Evolutionary conservation across 2,888 invertebrate genomes (phyloP), one percentile per base, ranked within the genome.

Genomic region (Xanthorhoe designata): DNA sequence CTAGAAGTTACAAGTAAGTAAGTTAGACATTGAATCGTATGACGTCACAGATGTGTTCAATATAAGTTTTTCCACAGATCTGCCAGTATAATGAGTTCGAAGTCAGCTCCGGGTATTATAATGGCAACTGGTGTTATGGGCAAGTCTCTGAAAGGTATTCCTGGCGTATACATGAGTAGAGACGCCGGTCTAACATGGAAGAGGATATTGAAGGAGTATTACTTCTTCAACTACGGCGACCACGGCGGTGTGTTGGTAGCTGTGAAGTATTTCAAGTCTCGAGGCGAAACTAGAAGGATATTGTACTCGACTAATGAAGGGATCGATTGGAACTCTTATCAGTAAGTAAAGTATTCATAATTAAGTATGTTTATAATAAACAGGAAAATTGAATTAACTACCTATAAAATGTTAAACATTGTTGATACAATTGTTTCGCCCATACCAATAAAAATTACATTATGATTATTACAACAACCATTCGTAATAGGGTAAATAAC

Each of bases 171-270:
- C 98, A 74, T 83, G 54, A 83, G 83, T 57, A 73, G 83, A 24
- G 83, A 83, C 35, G 83, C 83, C 5, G 83, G 83, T 18, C 66
- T 83, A 3, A 83, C 83, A 97, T 68, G 68, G 68, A 68, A 61
- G 64, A 68, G 68, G 24, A 64, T 68, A 45, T 98, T 75, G 5
- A 67, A 67, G 58, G 97, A 97, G 71, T 96, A 96, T 78, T 97
- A 97, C 80, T 96, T 97, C 87, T 98, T 97, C 87, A 97, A 97
- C 80, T 96, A 98, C 90, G 98, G 98, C 2, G 98, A 98, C 89
- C 98, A 98, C 82, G 98, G 98, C 0, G 98, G 98, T 18, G 94
- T 98, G 0, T 86, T 98, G 29, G 96, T 98, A 0, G 98, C 98
- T 0, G 97, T 98, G 0, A 96, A 96, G 79, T 97, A 96, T 82